Conservation (phyloP, 2,797 vertebrate genomes). For the Okamejei kenojei region DNA sequence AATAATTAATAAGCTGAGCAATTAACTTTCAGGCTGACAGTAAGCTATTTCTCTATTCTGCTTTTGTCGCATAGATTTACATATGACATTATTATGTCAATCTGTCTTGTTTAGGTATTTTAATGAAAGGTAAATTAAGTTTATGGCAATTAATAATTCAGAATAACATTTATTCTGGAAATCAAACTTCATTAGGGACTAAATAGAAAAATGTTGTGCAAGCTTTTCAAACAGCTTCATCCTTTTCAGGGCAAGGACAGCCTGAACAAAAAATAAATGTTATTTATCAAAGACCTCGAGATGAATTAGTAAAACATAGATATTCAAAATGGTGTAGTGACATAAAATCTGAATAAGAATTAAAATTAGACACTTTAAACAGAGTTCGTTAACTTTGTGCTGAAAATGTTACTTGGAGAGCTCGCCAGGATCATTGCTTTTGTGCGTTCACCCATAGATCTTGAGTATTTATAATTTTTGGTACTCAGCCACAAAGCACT, state of each 20-base stretch:
- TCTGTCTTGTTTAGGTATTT: background rate
- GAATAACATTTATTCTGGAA: background rate
- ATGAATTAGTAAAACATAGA: background rate
- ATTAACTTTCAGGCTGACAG: conserved; percentile 7
- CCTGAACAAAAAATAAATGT: background rate
- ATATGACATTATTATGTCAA: background rate
- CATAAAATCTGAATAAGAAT: background rate
- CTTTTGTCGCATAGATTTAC: background rate
- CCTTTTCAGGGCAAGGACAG: background rate
- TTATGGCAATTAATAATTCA: conserved; percentile 32
- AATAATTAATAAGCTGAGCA: conserved; percentile 12
- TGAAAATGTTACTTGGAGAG: background rate
- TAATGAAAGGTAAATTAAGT: background rate
- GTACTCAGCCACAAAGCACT: background rate
- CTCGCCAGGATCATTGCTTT: background rate
- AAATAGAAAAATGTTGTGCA: background rate
- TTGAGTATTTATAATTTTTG: background rate
- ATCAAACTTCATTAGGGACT: background rate
- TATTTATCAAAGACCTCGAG: background rate
- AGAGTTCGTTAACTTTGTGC: background rate
- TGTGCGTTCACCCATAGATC: background rate
- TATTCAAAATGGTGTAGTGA: background rate
- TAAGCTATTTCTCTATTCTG: background rate
- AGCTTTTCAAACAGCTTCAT: background rate
- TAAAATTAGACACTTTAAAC: background rate